Evolutionary conservation across 2,888 invertebrate species (phyloP), one percentile per base, ranked within the genome.

Genomic region (Lacanobia wlatinum): DNA sequence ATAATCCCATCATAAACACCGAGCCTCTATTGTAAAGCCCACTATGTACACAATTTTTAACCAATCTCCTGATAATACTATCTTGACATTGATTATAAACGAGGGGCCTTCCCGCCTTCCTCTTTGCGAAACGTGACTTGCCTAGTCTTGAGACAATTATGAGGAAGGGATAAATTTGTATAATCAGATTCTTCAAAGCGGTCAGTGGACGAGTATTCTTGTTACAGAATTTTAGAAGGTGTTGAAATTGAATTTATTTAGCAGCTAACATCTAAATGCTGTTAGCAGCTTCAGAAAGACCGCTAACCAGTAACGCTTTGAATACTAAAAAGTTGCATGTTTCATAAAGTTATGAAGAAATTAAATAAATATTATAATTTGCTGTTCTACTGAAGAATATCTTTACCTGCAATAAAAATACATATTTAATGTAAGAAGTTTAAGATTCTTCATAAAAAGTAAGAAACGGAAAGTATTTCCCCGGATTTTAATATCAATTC

Each of bases 401-500:
- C 56, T 78, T 78, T 82, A 85, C 82, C 79, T 78, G 80, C 75
- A 78, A 82, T 82, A 80, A 81, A 81, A 83, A 80, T 80, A 84
- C 80, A 85, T 86, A 89, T 87, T 86, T 86, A 84, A 85, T 82
- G 84, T 82, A 21, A 76, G 59, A 85, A 84, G 84, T 85, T 85
- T 74, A 82, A 84, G 83, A 85, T 86, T 86, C 63, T 85, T 81
- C 70, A 77, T 80, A 85, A 84, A 87, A 86, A 85, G 87, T 84
- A 88, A 88, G 88, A 90, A 90, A 89, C 88, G 84, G 78, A 87
- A 90, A 91, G 90, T 90, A 92, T 91, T 90, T 89, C 84, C 85
- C 87, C 83, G 87, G 89, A 89, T 90, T 90, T 91, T 92, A 90
- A 92, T 92, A 92, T 93, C 89, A 91, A 92, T 94, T 93, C 90